Base-by-base conservation (phyloP, 2,888 invertebrate genomes). In the Entomobrya multifasciata region DNA sequence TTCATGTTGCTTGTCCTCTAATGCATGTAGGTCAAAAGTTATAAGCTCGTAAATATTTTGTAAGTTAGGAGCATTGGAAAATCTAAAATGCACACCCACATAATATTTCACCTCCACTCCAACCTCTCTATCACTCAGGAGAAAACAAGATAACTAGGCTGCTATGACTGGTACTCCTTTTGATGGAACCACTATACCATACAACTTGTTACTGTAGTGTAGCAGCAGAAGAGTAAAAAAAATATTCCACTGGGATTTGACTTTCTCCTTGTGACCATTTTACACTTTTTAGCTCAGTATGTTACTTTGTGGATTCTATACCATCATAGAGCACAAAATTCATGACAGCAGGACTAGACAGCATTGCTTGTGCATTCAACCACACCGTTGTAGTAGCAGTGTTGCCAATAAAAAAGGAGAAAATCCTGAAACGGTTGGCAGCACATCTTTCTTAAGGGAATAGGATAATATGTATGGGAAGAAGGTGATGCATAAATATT, bases 1-100 rank as follows among this genome's bases (percentile, higher is more conserved):
- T n/a, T n/a, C n/a, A n/a, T n/a, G n/a, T n/a, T n/a, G 15, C 62
- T 30, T n/a, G 30, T n/a, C 0, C 17, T 62, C 6, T 62, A 41
- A 62, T 62, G 20, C 30, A 88, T 85, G 77, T 88, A 85, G 88
- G 88, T 88, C 88, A 81, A 30, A 88, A 76, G 41, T 81, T 77
- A 81, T 60, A 67, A 62, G 80, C 17, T 77, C 72, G 79, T 88
- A 88, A 84, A 88, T 80, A 15, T 36, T 30, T 62, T 76, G 85
- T 85, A 78, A 57, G 57, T 84, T 55, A 65, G 4, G 52, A 11
- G 52, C 47, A 25, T 3, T 13, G 62, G 62, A 30, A n/a, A 22
- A 52, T 57, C 25, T 25, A 57, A 30, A 13, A 27, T 62, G 30
- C 20, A 62, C 30, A n/a, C 27, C 62, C 60, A 3, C 11, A n/a